Base-by-base conservation (phyloP, 1,140 invertebrate species). In the Thrips palmi region DNA sequence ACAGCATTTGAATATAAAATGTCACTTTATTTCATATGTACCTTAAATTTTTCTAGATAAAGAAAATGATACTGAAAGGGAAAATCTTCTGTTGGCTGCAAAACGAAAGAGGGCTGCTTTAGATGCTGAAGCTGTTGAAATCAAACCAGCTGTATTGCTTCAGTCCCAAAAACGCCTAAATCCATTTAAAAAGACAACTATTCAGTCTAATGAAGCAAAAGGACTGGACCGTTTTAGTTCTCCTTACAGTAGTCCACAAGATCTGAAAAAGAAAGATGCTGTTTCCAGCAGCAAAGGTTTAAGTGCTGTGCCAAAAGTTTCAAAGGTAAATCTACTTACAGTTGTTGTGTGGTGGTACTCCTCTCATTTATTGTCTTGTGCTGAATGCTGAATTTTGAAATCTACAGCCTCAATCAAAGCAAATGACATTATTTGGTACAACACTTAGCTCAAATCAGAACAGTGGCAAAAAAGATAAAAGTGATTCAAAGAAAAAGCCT, bases 151-250 rank as follows among this genome's bases (percentile, higher is more conserved):
- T n/a, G n/a, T n/a, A n/a, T n/a, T n/a, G n/a, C n/a, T n/a, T 8
- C 14, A 27, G 14, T 28, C 31, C 11, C 11, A 15, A 7, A 36
- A 37, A 33, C 1, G 3, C 29, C 14, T 18, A 33, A 43, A 38
- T 32, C 36, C 38, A 28, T 37, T 40, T 31, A 40, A 39, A 34
- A 39, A 39, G 41, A 30, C 23, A 15, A 48, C 12, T 53, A 55
- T 52, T 38, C 47, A 58, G 30, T n/a, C n/a, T n/a, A n/a, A n/a
- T n/a, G n/a, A n/a, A n/a, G n/a, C n/a, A n/a, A n/a, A n/a, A n/a
- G n/a, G n/a, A n/a, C n/a, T n/a, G n/a, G n/a, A n/a, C n/a, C n/a
- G n/a, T n/a, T n/a, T n/a, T n/a, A n/a, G n/a, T n/a, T n/a, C n/a
- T n/a, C n/a, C n/a, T n/a, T n/a, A n/a, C n/a, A n/a, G n/a, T n/a